Conservation (phyloP, 2,113 vertebrate species). For the Platysternon megacephalum region DNA sequence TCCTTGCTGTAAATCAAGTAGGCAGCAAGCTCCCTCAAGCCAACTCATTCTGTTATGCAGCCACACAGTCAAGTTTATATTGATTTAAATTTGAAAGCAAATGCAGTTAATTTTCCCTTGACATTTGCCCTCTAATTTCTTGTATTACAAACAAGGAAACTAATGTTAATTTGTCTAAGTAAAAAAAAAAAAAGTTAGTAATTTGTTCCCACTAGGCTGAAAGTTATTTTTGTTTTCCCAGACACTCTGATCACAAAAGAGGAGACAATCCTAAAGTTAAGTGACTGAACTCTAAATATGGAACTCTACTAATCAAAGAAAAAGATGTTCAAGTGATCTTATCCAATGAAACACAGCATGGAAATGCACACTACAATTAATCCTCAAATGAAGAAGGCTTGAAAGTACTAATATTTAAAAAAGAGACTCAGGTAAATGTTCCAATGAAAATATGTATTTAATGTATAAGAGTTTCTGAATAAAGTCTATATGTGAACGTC, state of each 20-base stretch:
- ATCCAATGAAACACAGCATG: background rate
- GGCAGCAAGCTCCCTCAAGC: no score
- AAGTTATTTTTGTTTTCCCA: background rate
- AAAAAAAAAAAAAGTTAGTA: background rate
- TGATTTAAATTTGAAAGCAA: background rate
- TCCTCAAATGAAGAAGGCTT: background rate
- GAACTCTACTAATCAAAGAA: background rate
- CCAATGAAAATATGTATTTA: fast-evolving
- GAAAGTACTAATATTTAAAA: background rate
- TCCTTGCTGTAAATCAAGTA: background rate
- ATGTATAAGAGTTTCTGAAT: background rate
- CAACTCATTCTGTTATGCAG: background rate
- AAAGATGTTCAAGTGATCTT: background rate
- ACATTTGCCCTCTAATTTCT: background rate
- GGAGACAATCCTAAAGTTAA: background rate
- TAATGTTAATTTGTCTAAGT: background rate
- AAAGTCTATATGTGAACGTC: fast-evolving
- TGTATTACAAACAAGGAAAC: background rate
- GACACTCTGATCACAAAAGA: background rate
- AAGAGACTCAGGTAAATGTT: background rate
- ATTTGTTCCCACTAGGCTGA: background rate
- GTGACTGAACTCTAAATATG: background rate
- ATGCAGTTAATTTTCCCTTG: background rate
- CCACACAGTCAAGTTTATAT: background rate
- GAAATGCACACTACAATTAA: fast-evolving